Evolutionary conservation across 2,797 vertebrate genomes (phyloP).

Genomic region (Dendrocincla tyrannina): DNA sequence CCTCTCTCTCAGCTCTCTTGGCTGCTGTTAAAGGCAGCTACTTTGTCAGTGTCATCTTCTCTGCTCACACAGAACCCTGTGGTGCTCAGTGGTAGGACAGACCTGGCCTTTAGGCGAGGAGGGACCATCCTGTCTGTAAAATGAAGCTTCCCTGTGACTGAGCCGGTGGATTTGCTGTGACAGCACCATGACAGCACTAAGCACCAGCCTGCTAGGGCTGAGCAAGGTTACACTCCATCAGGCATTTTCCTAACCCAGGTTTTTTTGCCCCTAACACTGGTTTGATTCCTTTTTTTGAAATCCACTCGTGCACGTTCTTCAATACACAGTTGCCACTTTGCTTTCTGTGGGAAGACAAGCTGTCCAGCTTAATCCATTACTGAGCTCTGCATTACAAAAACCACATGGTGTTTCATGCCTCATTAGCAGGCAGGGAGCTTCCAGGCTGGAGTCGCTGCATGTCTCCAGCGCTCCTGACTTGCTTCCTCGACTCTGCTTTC

Average conservation of each 20-base stretch:
- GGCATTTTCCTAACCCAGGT: neutral
- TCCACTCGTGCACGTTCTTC: neutral
- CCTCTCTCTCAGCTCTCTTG: neutral
- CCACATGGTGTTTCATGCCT: slow-evolving; percentile 38
- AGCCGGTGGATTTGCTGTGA: neutral
- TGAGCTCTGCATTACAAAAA: slow-evolving; percentile 14
- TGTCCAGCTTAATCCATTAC: slow-evolving; percentile 26
- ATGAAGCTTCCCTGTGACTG: neutral
- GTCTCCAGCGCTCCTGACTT: slow-evolving; percentile 13
- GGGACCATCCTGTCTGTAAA: neutral
- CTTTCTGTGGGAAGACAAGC: neutral
- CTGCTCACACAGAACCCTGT: neutral
- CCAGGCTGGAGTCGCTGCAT: neutral
- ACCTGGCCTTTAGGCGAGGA: neutral
- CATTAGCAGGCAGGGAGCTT: slow-evolving; percentile 49
- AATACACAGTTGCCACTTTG: neutral
- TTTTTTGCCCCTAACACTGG: neutral
- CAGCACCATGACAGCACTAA: neutral
- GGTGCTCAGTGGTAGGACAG: neutral
- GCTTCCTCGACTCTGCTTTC: neutral
- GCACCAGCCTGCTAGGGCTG: neutral
- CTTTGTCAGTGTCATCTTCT: neutral
- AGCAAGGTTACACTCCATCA: neutral
- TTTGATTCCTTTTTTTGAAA: neutral
- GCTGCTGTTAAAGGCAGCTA: neutral